Evolutionary conservation across 2,797 vertebrate species (phyloP), one percentile per base, ranked within the genome.

Genomic region (Cynodonichthys magdalenae): DNA sequence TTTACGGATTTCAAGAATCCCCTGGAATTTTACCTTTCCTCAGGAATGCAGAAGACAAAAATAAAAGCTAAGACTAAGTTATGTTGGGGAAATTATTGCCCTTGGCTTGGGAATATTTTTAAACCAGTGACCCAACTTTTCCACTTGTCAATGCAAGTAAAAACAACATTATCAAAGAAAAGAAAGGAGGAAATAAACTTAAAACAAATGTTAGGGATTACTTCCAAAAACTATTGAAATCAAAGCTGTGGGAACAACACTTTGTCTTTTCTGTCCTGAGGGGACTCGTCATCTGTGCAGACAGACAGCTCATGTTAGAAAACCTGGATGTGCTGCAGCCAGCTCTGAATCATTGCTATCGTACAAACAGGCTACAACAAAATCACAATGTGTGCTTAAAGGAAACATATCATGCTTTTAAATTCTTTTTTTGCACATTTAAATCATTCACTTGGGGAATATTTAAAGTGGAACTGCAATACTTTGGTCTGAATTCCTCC

Each of bases 301-400:
- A 89, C 62, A 69, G 83, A 88, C 71, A 66, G 59, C 42, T 65
- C 62, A 28, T 85, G 85, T 78, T 84, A 85, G 75, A 69, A 53
- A 56, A 85, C 77, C 75, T 71, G 42, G 49, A 42, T 58, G 62
- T 66, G 56, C 66, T 51, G 65, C 62, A 70, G 68, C 52, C 57
- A 15, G 53, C 42, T 52, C 41, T 50, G 64, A 76, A 45, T 79
- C 73, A 82, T 63, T 66, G 59, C 47, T 71, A 2, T 49, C 50
- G 29, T n/a, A 53, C n/a, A 57, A 15, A 69, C n/a, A 66, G 8
- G 48, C n/a, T 46, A 61, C 53, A 66, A 36, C 18, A 60, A 60
- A 67, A 67, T n/a, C 2, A 18, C 15, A 4, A 6, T 48, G 27
- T 63, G 20, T 41, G 19, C 19, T 57, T 48, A 20, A 41, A 24